Base-by-base conservation (phyloP, 2,113 vertebrate species). In the Dipodomys stephensi region DNA sequence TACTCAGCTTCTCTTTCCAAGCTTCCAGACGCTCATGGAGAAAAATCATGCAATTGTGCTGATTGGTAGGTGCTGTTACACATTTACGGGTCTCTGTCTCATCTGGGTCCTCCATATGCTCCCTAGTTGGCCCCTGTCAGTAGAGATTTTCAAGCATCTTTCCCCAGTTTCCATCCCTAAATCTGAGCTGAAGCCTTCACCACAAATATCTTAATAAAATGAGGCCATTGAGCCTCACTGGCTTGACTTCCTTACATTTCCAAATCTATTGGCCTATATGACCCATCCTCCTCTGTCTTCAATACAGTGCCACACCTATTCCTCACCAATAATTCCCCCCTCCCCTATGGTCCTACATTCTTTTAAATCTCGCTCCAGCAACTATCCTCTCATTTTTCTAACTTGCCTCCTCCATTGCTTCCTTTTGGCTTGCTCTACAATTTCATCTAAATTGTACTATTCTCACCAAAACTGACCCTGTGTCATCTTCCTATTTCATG, bases 1-100 rank as follows among this genome's bases (percentile, higher is more conserved):
- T 79, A 78, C 80, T 88, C 53, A 30, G n/a, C 60, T 94, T 87
- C 74, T 77, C 83, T 87, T 67, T 87, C 67, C 64, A 87, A 83
- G 72, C 67, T 76, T 79, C 79, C 76, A 87, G 93, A 65, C 0
- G 0, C 64, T 65, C 30, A 67, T 74, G 7, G 1, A 1, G 74
- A 72, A 93, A 62, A 91, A 78, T 30, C 12, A 35, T 13, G 62
- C 7, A 32, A 1, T 23, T 68, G 80, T 49, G 64, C 64, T 44
- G 39, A 62, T 0, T 53, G 65, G 73, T 13, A 57, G 53, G 15
- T 1, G 0, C 71, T 28, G 10, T 71, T 80, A 64, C 69, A 57
- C 11, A 22, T 49, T 7, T 25, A 23, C 57, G n/a, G 15, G 62
- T 86, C 49, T 76, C 64, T 73, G 11, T 19, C 53, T 86, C 92